A percentile compares a stretch with the other conserved stretches of the same genome.
phyloP scores from a whole-genome alignment of 2,888 invertebrate genomes.

The Dryococelus australis region DNA sequence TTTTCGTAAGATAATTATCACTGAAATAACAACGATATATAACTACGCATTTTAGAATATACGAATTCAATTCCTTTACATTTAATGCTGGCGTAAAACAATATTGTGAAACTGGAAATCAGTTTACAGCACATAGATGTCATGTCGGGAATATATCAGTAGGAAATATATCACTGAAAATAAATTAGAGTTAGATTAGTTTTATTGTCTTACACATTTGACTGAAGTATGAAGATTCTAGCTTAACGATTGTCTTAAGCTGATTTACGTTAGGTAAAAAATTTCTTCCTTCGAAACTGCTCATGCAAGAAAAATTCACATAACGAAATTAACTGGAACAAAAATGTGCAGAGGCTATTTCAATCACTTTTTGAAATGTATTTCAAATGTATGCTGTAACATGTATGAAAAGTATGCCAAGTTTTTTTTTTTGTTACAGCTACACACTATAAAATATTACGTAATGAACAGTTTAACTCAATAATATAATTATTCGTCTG shows the following conservation, averaged over 20 bases:
- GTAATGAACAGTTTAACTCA: too few relatives aligned
- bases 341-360: background rate
- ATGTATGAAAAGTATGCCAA: too few relatives aligned
- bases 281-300: background rate
- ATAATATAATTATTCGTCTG: too few relatives aligned
- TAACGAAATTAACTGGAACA: background rate
- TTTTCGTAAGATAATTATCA: background rate
- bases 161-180: background rate
- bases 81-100: background rate
- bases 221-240: background rate
- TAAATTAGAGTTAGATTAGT: background rate
- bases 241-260: conserved; percentile 4
- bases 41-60: background rate
- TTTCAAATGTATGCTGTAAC: too few relatives aligned
- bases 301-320: background rate
- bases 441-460: too few relatives aligned
- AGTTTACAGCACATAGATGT: background rate
- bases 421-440: too few relatives aligned
- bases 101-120: background rate
- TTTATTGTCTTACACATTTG: background rate
- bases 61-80: background rate
- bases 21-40: background rate
- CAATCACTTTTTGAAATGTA: too few relatives aligned
- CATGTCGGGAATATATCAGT: background rate
- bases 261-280: background rate